phyloP scores from a whole-genome alignment of 37 sponge, comb jelly and placozoan species.

The Aphrocallistes beatrix region DNA sequence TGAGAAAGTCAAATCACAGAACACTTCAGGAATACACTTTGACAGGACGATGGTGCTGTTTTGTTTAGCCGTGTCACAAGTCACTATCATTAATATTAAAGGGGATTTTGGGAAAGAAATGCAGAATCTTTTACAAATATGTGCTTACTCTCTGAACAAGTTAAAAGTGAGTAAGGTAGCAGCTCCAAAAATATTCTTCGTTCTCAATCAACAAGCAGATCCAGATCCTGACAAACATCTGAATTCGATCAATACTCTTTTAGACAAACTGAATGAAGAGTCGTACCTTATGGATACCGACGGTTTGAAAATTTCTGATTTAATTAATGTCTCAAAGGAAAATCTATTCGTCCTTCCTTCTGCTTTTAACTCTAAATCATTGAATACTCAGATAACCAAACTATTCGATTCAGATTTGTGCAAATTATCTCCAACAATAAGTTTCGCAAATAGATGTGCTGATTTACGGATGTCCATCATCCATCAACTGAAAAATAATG shows the following conservation, averaged over 20 bases:
- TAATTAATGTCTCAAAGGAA: neutral
- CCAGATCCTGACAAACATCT: neutral
- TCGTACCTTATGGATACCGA: neutral
- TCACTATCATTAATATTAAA: neutral
- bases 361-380: neutral
- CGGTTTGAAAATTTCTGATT: neutral
- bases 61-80: neutral
- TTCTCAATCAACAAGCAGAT: neutral
- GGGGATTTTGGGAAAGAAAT: neutral
- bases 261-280: neutral
- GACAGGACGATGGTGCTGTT: slow-evolving; percentile 19
- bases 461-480: neutral
- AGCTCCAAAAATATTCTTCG: slow-evolving; percentile 5
- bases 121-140: neutral
- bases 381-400: neutral
- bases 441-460: neutral
- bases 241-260: neutral
- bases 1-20: neutral
- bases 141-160: neutral
- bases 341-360: neutral
- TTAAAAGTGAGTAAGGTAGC: slow-evolving; percentile 5
- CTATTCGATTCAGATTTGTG: neutral
- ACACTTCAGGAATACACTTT: neutral
- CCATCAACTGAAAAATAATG: neutral
- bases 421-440: neutral